These are phyloP conservation scores for Malurus elegans DNA, from an alignment of 2,113 vertebrate genomes.

Conservation along the genomic window DNA sequence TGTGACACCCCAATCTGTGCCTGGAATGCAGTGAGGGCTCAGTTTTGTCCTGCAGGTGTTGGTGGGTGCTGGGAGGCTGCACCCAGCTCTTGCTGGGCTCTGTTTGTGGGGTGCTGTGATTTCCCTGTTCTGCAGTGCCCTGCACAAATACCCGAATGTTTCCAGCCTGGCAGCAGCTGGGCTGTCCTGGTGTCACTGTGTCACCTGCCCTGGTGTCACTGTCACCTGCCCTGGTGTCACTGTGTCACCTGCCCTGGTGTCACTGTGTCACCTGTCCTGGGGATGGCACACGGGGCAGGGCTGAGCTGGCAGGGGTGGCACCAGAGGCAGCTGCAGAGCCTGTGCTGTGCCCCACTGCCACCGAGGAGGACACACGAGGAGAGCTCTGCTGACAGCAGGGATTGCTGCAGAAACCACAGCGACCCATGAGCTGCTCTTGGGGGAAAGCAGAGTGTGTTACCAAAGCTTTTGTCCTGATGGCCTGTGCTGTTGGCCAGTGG, in stretches of 20 bases:
- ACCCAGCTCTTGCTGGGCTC: background rate
- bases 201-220: too few species aligned
- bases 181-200: too few species aligned
- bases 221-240: too few species aligned
- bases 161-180: too few species aligned
- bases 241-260: too few species aligned
- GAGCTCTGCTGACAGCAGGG: background rate
- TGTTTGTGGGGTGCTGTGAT: background rate
- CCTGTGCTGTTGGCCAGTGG: constrained; percentile 9
- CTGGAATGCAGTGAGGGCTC: background rate
- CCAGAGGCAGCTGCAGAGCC: background rate
- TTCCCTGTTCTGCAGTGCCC: background rate
- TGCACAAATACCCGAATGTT: too few species aligned
- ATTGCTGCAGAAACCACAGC: background rate
- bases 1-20: background rate
- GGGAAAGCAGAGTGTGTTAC: background rate
- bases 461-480: background rate
- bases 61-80: background rate
- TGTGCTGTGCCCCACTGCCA: background rate
- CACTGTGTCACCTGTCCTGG: too few species aligned
- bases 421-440: background rate
- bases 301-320: background rate
- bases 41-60: background rate
- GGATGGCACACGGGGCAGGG: too few species aligned
- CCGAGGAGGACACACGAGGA: background rate